Evolutionary conservation across 1,140 invertebrate species (phyloP).

Genomic region (Drosophila bipectinata): DNA sequence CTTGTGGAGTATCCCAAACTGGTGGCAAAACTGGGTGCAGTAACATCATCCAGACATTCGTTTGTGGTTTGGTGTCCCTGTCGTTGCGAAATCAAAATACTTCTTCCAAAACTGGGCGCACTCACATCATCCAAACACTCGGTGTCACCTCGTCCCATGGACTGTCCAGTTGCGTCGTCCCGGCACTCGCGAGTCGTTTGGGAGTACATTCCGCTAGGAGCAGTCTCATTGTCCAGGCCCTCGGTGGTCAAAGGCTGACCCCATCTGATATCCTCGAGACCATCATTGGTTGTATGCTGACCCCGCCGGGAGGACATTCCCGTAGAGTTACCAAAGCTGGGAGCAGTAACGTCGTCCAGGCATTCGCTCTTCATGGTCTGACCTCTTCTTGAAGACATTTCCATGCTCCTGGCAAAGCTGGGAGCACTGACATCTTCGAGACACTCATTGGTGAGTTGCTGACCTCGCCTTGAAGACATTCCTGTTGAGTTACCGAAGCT

Average conservation of each 20-base stretch:
- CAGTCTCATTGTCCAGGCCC: slow-evolving; percentile 17
- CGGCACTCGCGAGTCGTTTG: too few relatives aligned
- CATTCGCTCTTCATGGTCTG: background rate
- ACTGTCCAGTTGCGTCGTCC: background rate
- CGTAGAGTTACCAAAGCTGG: slow-evolving; percentile 8
- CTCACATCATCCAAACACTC: slow-evolving; percentile 6
- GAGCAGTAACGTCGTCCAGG: slow-evolving; percentile 36
- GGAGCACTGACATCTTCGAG: slow-evolving; percentile 10
- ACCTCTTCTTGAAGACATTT: background rate
- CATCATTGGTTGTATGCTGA: background rate
- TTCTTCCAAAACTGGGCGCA: background rate
- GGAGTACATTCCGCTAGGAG: background rate
- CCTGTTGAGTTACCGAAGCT: background rate
- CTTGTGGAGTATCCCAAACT: background rate
- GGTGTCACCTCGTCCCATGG: background rate
- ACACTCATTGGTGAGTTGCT: too few relatives aligned
- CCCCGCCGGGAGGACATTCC: slow-evolving; percentile 5
- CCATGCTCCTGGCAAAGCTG: background rate
- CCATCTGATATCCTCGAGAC: too few relatives aligned
- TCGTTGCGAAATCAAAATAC: background rate
- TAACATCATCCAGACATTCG: background rate
- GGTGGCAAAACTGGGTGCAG: background rate
- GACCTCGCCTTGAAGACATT: background rate
- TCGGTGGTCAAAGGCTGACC: slow-evolving; percentile 11
- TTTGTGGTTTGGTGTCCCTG: background rate